Evolutionary conservation across 1,140 invertebrate genomes (phyloP).

Genomic region (Leptopilina clavipes): DNA sequence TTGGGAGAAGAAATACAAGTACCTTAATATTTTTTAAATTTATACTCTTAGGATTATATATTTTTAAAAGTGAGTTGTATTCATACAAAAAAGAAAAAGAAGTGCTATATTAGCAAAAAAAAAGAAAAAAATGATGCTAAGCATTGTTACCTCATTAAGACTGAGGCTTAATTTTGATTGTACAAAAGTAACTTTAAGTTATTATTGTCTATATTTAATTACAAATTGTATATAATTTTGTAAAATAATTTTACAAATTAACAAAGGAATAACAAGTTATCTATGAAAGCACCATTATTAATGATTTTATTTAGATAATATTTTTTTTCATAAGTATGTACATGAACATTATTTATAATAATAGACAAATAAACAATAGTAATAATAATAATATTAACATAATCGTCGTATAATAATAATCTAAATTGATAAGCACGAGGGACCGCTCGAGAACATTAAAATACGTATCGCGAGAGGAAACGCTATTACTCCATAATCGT

Average conservation of each 20-base stretch:
- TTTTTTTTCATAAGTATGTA: conserved; percentile 64
- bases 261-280: conserved; percentile 39
- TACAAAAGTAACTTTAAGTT: conserved; percentile 23
- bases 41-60: not conserved
- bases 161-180: not conserved
- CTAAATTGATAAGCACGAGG: conserved; percentile 60
- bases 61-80: not conserved
- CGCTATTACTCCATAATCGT: not conserved
- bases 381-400: conserved; percentile 63
- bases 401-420: conserved; percentile 58
- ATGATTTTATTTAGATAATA: conserved; percentile 68
- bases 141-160: conserved; percentile 6
- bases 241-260: conserved; percentile 20
- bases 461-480: conserved; percentile 54
- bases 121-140: not conserved
- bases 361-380: conserved; percentile 62
- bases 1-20: conserved; percentile 74
- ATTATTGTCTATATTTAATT: conserved; percentile 35
- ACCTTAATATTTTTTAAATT: conserved; percentile 49
- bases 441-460: conserved; percentile 57
- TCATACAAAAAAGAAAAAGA: not conserved
- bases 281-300: conserved; percentile 69
- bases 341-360: conserved; percentile 62
- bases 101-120: not conserved
- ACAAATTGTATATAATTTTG: conserved; percentile 39